phyloP scores from a whole-genome alignment of 2,113 vertebrate species.

The Ictalurus punctatus region DNA sequence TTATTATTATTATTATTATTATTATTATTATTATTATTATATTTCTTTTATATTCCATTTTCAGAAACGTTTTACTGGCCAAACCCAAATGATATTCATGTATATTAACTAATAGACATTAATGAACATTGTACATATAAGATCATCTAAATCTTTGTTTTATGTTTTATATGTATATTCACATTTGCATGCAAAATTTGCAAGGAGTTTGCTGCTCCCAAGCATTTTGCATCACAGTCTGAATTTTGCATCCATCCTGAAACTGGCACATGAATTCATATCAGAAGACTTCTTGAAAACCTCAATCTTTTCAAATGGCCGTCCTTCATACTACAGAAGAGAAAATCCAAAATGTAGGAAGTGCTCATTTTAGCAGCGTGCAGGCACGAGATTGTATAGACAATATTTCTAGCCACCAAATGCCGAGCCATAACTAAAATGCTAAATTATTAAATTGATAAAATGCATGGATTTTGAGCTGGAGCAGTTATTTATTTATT shows the following conservation, averaged over 20 bases:
- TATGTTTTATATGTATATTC: not conserved
- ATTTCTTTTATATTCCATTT: not conserved
- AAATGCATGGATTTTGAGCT: not conserved
- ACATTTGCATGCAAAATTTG: not conserved
- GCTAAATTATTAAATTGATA: not conserved
- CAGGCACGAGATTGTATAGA: not conserved
- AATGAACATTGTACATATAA: not conserved
- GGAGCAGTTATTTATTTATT: not conserved
- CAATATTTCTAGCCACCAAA: not conserved
- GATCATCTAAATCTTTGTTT: not conserved
- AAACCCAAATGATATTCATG: not conserved
- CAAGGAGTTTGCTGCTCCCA: not conserved
- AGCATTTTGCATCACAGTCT: not conserved
- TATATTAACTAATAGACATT: not conserved
- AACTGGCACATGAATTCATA: not conserved
- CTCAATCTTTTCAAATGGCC: not conserved
- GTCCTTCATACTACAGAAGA: not conserved
- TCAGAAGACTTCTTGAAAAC: not conserved
- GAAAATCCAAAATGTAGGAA: not conserved
- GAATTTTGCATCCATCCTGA: not conserved
- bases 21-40: not conserved
- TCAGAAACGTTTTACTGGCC: not conserved
- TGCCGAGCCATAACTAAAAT: not conserved
- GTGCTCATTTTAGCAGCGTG: not conserved
- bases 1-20: not conserved